Evolutionary conservation across 2,113 vertebrate genomes (phyloP), one percentile per base, ranked within the genome.

Genomic region (Brachionichthys hirsutus): DNA sequence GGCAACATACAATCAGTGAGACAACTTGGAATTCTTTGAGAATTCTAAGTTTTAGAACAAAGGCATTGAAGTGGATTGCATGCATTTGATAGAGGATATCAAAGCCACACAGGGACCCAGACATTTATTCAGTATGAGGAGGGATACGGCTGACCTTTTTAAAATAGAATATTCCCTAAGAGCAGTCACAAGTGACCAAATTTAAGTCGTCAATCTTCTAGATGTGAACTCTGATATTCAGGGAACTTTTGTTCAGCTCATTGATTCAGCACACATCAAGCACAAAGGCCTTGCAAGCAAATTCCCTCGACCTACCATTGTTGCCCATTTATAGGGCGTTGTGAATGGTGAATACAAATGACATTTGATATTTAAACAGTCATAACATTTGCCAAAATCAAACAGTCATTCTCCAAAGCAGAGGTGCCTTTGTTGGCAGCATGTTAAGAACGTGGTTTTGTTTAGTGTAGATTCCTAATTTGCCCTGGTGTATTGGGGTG

Each of bases 351-450:
- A 91, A 90, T 91, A 88, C 83, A 85, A 90, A 92, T 90, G 67
- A 57, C 54, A 30, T 55, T 61, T 89, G 89, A 87, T 91, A 92
- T 92, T 92, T 91, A 88, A 91, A 90, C 83, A 76, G 80, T 67
- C 36, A 49, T 85, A 89, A 78, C 85, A 89, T 92, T 91, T 91
- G 81, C 79, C 52, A 51, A 70, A 82, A 81, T 87, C 85, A 86
- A 88, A 89, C 78, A 83, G 75, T 34, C 42, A 73, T 73, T 57
- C 54, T 70, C 70, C 73, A 75, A 45, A 76, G 56, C 78, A 79
- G 74, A n/a, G 79, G 62, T 47, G 30, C 61, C 20, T 60, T 64
- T 72, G 65, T 50, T 38, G 13, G 67, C 70, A 50, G 81, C 76
- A 77, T 78, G 75, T 74, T 73, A 77, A 84, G 74, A 53, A 50